phyloP scores from a whole-genome alignment of 2,113 vertebrate genomes.

The Dryoscopus gambensis region DNA sequence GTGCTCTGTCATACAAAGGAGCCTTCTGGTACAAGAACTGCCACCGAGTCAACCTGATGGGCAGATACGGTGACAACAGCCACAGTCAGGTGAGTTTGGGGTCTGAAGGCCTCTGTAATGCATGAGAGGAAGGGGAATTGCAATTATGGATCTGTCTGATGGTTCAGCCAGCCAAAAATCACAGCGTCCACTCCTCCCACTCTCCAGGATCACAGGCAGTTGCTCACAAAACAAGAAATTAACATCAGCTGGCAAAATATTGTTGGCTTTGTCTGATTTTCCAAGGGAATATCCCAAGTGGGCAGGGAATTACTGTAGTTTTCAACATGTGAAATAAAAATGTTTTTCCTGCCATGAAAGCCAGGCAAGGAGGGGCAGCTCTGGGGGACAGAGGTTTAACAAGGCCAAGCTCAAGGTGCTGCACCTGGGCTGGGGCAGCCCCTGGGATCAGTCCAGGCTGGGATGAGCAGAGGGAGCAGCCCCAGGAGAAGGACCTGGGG shows the following conservation, averaged over 20 bases:
- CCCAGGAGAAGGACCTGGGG: neutral
- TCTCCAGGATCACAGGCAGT: neutral
- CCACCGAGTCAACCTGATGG: constrained; percentile 97
- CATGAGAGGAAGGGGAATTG: neutral
- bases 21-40: constrained; percentile 99
- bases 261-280: neutral
- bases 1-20: constrained; percentile 95
- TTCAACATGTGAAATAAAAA: neutral
- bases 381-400: neutral
- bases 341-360: neutral
- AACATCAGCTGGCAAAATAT: neutral
- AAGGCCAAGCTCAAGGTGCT: neutral
- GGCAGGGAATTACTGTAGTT: neutral
- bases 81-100: constrained; percentile 90
- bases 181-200: neutral
- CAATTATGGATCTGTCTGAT: neutral
- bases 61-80: constrained; percentile 89
- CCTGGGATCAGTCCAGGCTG: neutral
- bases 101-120: neutral
- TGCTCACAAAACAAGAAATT: neutral
- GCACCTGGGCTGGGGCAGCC: fast-evolving
- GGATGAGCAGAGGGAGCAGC: neutral
- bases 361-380: neutral
- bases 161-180: neutral
- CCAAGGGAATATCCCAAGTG: neutral